Percentiles rank a stretch among this genome's conserved stretches.
Conservation (phyloP, 2,113 vertebrate genomes). For the Cyanocitta stelleri region DNA sequence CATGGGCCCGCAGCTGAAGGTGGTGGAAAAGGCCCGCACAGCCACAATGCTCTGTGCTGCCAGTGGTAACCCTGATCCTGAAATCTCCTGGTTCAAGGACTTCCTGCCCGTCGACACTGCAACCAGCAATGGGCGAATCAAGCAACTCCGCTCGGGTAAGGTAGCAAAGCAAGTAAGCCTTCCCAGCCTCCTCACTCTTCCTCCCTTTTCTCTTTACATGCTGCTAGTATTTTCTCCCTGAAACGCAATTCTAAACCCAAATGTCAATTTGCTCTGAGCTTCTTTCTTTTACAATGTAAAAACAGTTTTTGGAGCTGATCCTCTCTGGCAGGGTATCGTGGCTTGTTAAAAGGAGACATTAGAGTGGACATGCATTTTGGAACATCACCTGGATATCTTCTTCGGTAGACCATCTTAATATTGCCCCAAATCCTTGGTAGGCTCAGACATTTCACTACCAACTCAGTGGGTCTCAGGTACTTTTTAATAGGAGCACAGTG, state of each 20-base stretch:
- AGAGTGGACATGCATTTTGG: background rate
- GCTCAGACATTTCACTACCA: background rate
- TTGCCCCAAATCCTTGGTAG: slow-evolving; percentile 1
- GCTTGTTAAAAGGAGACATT: background rate
- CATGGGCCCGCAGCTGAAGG: slow-evolving; percentile 97
- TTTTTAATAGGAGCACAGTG: background rate
- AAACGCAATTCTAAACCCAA: background rate
- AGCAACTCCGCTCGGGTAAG: slow-evolving; percentile 96
- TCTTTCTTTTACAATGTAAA: background rate
- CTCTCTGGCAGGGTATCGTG: background rate
- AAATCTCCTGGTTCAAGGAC: slow-evolving; percentile 98
- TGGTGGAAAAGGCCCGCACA: slow-evolving; percentile 92
- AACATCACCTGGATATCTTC: background rate
- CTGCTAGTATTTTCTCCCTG: background rate
- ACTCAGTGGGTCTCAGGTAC: background rate
- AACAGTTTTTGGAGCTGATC: background rate
- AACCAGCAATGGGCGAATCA: slow-evolving; percentile 89
- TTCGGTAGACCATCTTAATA: background rate
- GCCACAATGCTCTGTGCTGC: slow-evolving; percentile 97
- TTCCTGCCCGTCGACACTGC: slow-evolving; percentile 92
- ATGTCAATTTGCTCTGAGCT: background rate
- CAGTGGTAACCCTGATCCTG: slow-evolving; percentile 91
- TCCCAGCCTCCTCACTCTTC: background rate
- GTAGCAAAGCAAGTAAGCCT: slow-evolving; percentile 36
- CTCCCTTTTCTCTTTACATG: background rate